Percentiles rank a stretch among this genome's conserved stretches.
These are phyloP conservation scores for Erethizon dorsatum DNA, from an alignment of 2,797 vertebrate genomes.

Conservation along the genomic window DNA sequence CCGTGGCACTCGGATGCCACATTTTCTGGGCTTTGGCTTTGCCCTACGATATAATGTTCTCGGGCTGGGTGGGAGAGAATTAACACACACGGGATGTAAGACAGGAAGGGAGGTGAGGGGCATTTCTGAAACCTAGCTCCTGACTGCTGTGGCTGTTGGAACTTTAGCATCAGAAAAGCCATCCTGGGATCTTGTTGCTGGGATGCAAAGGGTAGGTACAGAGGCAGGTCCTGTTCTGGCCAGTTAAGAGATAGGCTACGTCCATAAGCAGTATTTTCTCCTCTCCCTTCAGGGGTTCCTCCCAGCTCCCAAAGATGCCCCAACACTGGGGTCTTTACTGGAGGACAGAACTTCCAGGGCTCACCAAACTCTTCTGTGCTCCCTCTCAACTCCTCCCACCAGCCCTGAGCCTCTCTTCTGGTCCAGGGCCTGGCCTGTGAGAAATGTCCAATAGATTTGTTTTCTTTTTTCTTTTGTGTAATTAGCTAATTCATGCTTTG, in stretches of 20 bases:
- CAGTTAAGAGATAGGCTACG: neutral
- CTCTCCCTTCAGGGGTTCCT: neutral
- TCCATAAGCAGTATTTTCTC: neutral
- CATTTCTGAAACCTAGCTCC: constrained; percentile 17
- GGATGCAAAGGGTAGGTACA: neutral
- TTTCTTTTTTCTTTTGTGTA: neutral
- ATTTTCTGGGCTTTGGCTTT: constrained; percentile 70
- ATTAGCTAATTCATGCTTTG: neutral
- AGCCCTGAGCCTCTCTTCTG: neutral
- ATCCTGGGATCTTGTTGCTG: neutral
- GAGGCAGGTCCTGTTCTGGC: neutral
- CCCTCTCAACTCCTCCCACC: neutral
- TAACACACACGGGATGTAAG: neutral
- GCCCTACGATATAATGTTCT: neutral
- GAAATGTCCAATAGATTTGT: neutral
- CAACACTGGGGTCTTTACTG: neutral
- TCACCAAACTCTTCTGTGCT: neutral
- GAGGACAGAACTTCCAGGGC: neutral
- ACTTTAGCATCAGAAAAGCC: neutral
- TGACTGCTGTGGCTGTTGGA: neutral
- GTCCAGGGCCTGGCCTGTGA: neutral
- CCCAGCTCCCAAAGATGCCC: neutral
- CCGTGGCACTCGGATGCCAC: neutral
- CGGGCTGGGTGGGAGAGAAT: neutral
- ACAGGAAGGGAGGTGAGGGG: neutral